Evolutionary conservation across 1,140 invertebrate species (phyloP).

Genomic region (Latrodectus geometricus): DNA sequence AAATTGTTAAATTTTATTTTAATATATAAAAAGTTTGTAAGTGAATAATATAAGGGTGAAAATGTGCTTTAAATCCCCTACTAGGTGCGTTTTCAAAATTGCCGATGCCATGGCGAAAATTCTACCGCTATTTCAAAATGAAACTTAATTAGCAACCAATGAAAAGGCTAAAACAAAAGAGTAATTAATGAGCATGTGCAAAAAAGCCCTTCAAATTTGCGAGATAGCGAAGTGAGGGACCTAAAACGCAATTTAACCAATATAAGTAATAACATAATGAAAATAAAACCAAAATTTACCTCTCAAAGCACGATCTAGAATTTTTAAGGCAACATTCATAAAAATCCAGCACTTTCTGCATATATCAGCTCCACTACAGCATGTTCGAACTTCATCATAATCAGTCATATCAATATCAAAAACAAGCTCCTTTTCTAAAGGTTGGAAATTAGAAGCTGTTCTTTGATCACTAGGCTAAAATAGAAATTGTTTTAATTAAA

Average conservation of each 20-base stretch:
- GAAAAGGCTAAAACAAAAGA: no score
- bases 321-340: constrained; percentile 92
- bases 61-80: no score
- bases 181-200: no score
- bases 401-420: constrained; percentile 99
- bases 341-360: constrained; percentile 97
- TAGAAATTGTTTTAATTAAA: no score
- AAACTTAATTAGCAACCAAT: no score
- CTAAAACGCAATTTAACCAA: no score
- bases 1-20: neutral
- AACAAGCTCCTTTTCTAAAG: constrained; percentile 89
- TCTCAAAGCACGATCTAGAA: constrained; percentile 86
- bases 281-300: constrained; percentile 71
- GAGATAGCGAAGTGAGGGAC: no score
- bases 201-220: no score
- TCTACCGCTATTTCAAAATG: no score
- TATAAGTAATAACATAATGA: no score
- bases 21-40: neutral
- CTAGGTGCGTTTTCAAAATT: no score
- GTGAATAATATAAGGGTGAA: neutral
- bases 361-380: constrained; percentile 85
- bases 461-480: constrained; percentile 74
- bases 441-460: constrained; percentile 72
- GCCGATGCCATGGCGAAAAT: no score
- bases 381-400: constrained; percentile 94